Conservation (phyloP, 53 echinoderm and acorn worm genomes). For the Hippasteria phrygiana region DNA sequence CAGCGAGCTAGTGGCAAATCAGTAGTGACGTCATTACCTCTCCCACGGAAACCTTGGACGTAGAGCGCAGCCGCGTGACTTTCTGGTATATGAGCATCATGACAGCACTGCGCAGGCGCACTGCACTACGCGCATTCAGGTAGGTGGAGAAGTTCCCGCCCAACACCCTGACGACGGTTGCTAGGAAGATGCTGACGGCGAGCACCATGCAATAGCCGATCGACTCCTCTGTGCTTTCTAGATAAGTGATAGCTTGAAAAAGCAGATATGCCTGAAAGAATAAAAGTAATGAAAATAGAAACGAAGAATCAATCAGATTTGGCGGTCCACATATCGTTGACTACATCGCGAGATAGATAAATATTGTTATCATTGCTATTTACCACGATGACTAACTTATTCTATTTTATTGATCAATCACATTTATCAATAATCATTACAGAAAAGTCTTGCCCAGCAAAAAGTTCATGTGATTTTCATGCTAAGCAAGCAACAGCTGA, state of each 20-base stretch:
- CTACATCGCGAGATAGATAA: too few relatives aligned
- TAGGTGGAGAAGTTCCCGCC: conserved; percentile 75
- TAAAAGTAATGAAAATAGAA: background rate
- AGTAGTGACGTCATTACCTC: conserved; percentile 69
- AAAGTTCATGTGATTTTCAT: too few relatives aligned
- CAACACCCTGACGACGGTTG: conserved; percentile 64
- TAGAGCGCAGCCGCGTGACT: conserved; percentile 69
- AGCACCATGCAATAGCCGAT: conserved; percentile 66
- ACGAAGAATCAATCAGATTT: background rate
- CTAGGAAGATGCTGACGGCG: conserved; percentile 64
- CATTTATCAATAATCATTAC: too few relatives aligned
- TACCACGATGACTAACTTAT: too few relatives aligned
- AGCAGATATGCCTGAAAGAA: conserved; percentile 74
- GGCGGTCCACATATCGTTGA: too few relatives aligned
- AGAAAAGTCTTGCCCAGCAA: too few relatives aligned
- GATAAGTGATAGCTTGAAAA: conserved; percentile 66
- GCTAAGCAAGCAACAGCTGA: too few relatives aligned
- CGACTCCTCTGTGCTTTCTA: conserved; percentile 52
- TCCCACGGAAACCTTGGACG: conserved; percentile 76
- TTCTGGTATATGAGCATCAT: conserved; percentile 82
- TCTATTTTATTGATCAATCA: too few relatives aligned
- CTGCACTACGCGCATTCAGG: conserved; percentile 72
- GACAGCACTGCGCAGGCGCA: conserved; percentile 77
- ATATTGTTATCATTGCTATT: too few relatives aligned
- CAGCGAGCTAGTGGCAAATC: too few relatives aligned